Conservation (phyloP, 2,888 invertebrate genomes). For the Nephrocerus scutellatus region DNA sequence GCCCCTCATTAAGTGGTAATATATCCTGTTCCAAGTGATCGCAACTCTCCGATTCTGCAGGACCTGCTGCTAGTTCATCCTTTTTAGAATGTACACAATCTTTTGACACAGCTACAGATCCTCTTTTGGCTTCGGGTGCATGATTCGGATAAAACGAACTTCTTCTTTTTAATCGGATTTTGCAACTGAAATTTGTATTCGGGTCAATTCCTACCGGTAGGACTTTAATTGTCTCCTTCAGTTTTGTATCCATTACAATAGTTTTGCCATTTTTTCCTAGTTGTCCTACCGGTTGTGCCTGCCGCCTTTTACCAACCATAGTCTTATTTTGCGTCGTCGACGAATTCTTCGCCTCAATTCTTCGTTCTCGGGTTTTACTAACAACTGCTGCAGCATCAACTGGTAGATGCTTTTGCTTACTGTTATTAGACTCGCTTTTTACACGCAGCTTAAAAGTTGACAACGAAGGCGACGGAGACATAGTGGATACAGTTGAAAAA, state of each 20-base stretch:
- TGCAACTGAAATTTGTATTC: constrained; percentile 38
- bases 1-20: constrained; percentile 49
- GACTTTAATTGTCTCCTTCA: too few relatives aligned
- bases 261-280: constrained; percentile 22
- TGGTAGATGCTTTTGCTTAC: too few relatives aligned
- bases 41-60: constrained; percentile 23
- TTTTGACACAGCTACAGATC: background rate
- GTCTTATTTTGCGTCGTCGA: too few relatives aligned
- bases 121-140: constrained; percentile 2
- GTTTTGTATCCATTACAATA: constrained; percentile 6
- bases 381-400: constrained; percentile 10
- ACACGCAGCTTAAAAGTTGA: constrained; percentile 17
- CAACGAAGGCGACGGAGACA: constrained; percentile 16
- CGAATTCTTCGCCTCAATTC: constrained; percentile 3
- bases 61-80: constrained; percentile 22
- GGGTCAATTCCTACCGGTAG: constrained; percentile 40
- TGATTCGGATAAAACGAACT: constrained; percentile 24
- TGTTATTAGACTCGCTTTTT: constrained; percentile 18
- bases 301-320: constrained; percentile 13
- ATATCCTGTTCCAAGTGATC: constrained; percentile 53
- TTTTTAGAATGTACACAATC: constrained; percentile 1
- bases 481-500: background rate
- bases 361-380: constrained; percentile 14
- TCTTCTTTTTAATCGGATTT: constrained; percentile 37
- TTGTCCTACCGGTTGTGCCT: constrained; percentile 9